Conservation (phyloP, 2,113 vertebrate species). For the Ascaphus truei region DNA sequence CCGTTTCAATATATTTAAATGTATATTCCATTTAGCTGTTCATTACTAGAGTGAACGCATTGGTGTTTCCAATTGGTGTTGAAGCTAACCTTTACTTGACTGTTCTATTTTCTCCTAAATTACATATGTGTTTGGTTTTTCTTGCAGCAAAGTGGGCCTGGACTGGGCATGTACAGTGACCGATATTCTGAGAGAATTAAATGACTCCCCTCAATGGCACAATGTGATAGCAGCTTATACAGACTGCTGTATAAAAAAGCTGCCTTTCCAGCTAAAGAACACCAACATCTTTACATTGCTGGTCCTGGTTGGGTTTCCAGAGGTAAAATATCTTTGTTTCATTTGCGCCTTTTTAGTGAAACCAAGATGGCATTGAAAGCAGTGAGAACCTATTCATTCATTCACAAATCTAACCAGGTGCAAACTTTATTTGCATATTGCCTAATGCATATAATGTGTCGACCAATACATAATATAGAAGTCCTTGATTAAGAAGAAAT, state of each 20-base stretch:
- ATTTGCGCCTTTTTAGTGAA: too few species aligned
- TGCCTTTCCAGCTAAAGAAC: conserved; percentile 85
- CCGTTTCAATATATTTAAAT: too few species aligned
- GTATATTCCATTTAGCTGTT: too few species aligned
- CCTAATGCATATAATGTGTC: too few species aligned
- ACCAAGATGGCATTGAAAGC: too few species aligned
- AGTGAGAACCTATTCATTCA: too few species aligned
- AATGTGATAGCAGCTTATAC: conserved; percentile 81
- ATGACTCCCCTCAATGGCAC: conserved; percentile 77
- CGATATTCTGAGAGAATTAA: conserved; percentile 84
- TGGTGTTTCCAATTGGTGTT: too few species aligned
- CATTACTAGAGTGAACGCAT: too few species aligned
- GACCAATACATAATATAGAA: too few species aligned
- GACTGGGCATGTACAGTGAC: conserved; percentile 96
- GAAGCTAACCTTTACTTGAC: neutral
- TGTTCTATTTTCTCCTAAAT: neutral
- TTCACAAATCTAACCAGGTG: too few species aligned
- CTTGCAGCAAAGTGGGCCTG: conserved; percentile 81
- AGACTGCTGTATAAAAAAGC: conserved; percentile 84
- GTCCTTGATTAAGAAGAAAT: too few species aligned
- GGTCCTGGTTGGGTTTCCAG: conserved; percentile 92
- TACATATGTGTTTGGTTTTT: neutral
- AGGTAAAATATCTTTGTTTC: conserved; percentile 63
- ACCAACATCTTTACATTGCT: conserved; percentile 93
- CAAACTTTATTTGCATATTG: too few species aligned